These are phyloP conservation scores for Euplagia quadripunctaria DNA, from an alignment of 2,888 invertebrate species.

Conservation along the genomic window DNA sequence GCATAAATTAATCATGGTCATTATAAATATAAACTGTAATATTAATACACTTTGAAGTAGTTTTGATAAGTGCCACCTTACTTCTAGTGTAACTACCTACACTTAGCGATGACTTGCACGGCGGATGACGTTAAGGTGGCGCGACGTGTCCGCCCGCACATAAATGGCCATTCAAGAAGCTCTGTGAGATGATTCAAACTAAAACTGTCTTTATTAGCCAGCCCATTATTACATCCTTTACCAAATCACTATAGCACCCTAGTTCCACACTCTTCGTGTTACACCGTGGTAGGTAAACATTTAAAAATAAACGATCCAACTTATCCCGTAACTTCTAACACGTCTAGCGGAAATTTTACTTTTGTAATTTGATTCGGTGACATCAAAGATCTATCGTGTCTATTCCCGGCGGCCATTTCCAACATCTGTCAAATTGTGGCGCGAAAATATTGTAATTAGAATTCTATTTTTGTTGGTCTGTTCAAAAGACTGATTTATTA, in stretches of 20 bases:
- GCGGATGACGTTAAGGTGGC: neutral
- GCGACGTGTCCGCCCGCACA: neutral
- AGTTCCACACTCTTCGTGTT: neutral
- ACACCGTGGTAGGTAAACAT: slow-evolving; percentile 17
- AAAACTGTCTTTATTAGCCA: slow-evolving; percentile 2
- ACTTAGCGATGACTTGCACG: neutral
- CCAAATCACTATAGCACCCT: neutral
- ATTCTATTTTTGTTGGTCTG: slow-evolving; percentile 39
- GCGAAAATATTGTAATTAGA: slow-evolving; percentile 59
- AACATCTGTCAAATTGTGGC: slow-evolving; percentile 63
- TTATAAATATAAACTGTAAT: too few relatives aligned
- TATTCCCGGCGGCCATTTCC: slow-evolving; percentile 62
- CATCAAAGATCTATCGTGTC: slow-evolving; percentile 72
- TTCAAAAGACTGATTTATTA: slow-evolving; percentile 41
- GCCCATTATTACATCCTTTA: slow-evolving; percentile 11
- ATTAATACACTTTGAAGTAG: too few relatives aligned
- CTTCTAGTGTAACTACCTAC: too few relatives aligned
- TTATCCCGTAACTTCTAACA: slow-evolving; percentile 54
- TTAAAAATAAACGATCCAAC: slow-evolving; percentile 38
- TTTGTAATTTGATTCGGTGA: slow-evolving; percentile 80
- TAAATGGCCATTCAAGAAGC: neutral
- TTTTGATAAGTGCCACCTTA: too few relatives aligned
- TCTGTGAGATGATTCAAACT: neutral
- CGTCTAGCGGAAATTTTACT: slow-evolving; percentile 62
- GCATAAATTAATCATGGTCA: too few relatives aligned